These are phyloP conservation scores for Litocranius walleri DNA, from an alignment of 2,113 vertebrate species.

Conservation along the genomic window DNA sequence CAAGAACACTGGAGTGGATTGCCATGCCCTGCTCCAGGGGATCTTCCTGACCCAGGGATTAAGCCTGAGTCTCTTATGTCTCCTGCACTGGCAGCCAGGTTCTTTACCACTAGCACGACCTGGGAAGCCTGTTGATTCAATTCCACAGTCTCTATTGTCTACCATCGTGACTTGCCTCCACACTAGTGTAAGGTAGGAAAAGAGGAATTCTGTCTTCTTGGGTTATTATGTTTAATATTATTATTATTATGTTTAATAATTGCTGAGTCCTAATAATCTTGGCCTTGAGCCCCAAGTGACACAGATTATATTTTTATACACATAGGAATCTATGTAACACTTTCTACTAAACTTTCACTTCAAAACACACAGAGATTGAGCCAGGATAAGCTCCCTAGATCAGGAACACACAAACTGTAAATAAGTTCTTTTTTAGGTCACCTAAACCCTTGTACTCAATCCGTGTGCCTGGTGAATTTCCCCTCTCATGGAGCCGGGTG, in stretches of 20 bases:
- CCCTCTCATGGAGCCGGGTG: fast-evolving
- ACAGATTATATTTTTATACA: not conserved
- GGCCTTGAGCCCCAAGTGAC: not conserved
- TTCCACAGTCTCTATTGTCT: not conserved
- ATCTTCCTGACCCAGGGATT: not conserved
- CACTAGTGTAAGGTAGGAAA: not conserved
- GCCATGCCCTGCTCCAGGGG: not conserved
- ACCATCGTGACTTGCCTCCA: not conserved
- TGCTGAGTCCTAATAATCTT: not conserved
- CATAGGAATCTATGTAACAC: not conserved
- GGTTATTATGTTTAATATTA: not conserved
- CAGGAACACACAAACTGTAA: not conserved
- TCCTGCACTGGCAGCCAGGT: not conserved
- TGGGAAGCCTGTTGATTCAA: not conserved
- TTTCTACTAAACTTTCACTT: not conserved
- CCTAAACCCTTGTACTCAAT: not conserved
- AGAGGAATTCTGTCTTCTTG: not conserved
- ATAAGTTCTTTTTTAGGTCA: not conserved
- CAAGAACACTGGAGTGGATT: not conserved
- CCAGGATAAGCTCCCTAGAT: not conserved
- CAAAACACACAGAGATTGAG: not conserved
- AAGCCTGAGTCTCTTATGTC: not conserved
- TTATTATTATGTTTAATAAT: not conserved
- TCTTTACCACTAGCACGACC: not conserved
- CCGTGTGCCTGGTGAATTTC: not conserved